Percentiles rank a stretch among this genome's conserved stretches.
phyloP scores from a whole-genome alignment of 2,888 invertebrate species.

The Hemithea aestivaria region DNA sequence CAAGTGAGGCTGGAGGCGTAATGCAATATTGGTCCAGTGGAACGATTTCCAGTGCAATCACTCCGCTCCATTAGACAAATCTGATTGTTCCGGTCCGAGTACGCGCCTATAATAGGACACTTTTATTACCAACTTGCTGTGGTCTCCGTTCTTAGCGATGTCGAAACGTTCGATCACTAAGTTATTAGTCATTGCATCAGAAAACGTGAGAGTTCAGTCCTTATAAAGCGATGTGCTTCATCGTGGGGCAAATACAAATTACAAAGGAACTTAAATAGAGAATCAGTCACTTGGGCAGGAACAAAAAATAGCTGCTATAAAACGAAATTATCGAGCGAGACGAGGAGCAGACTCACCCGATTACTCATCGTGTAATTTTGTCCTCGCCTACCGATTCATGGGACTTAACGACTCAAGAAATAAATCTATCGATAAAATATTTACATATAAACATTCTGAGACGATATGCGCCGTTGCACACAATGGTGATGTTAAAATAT shows the following conservation, averaged over 20 bases:
- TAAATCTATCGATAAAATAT: slow-evolving; percentile 72
- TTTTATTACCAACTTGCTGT: slow-evolving; percentile 19
- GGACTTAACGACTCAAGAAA: slow-evolving; percentile 48
- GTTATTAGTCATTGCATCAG: slow-evolving; percentile 24
- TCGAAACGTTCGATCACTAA: slow-evolving; percentile 16
- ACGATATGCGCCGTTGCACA: slow-evolving; percentile 60
- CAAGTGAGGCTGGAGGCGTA: slow-evolving; percentile 40
- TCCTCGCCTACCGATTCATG: slow-evolving; percentile 40
- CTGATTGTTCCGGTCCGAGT: slow-evolving; percentile 39
- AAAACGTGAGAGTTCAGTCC: slow-evolving; percentile 18
- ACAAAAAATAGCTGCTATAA: slow-evolving; percentile 57
- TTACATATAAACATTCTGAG: slow-evolving; percentile 53
- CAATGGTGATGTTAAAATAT: slow-evolving; percentile 61
- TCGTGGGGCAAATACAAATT: slow-evolving; percentile 31
- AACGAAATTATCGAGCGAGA: slow-evolving; percentile 59
- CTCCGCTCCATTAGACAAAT: slow-evolving; percentile 44
- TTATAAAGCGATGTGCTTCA: slow-evolving; percentile 22
- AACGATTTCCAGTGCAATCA: slow-evolving; percentile 49
- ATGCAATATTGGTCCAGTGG: slow-evolving; percentile 48
- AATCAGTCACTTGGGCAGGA: slow-evolving; percentile 45
- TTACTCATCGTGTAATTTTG: slow-evolving; percentile 72
- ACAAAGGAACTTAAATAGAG: slow-evolving; percentile 37
- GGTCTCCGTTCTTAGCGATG: slow-evolving; percentile 3
- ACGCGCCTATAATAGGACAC: slow-evolving; percentile 28
- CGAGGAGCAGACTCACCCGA: slow-evolving; percentile 61